phyloP scores from a whole-genome alignment of 2,888 invertebrate genomes.

The Lagria hirta region DNA sequence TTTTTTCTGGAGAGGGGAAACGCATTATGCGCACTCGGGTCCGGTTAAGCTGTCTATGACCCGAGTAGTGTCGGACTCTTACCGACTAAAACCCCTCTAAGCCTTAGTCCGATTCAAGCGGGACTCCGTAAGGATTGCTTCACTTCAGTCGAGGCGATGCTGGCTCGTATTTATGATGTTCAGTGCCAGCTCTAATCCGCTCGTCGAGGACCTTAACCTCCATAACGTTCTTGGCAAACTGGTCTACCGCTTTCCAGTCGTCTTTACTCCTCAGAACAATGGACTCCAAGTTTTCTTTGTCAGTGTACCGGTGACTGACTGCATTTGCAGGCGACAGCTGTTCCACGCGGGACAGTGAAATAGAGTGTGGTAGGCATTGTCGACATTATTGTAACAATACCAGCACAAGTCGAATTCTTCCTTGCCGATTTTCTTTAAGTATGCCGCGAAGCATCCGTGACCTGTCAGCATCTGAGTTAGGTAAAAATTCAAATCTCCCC shows the following conservation, averaged over 20 bases:
- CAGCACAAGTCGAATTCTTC: background rate
- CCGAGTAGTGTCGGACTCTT: slow-evolving; percentile 4
- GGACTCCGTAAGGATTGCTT: background rate
- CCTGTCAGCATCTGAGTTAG: slow-evolving; percentile 15
- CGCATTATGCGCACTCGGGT: background rate
- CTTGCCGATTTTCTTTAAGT: slow-evolving; percentile 15
- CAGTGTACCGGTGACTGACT: background rate
- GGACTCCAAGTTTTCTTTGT: background rate
- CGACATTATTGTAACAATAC: slow-evolving; percentile 5
- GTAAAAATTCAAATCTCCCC: slow-evolving; percentile 13
- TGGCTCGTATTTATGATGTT: background rate
- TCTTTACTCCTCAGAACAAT: background rate
- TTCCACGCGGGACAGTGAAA: slow-evolving; percentile 2
- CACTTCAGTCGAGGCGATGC: background rate
- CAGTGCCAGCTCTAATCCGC: background rate
- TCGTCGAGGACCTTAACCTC: background rate
- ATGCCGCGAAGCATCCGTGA: slow-evolving; percentile 13
- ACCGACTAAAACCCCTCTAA: slow-evolving; percentile 1
- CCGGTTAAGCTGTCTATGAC: background rate
- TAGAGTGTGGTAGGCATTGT: slow-evolving; percentile 16
- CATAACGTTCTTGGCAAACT: background rate
- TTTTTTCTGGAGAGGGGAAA: slow-evolving; percentile 1
- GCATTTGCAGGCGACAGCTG: background rate
- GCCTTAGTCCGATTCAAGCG: background rate
- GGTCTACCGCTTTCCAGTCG: background rate